These are phyloP conservation scores for Hyperopisus bebe DNA, from an alignment of 2,113 vertebrate species.

Conservation along the genomic window DNA sequence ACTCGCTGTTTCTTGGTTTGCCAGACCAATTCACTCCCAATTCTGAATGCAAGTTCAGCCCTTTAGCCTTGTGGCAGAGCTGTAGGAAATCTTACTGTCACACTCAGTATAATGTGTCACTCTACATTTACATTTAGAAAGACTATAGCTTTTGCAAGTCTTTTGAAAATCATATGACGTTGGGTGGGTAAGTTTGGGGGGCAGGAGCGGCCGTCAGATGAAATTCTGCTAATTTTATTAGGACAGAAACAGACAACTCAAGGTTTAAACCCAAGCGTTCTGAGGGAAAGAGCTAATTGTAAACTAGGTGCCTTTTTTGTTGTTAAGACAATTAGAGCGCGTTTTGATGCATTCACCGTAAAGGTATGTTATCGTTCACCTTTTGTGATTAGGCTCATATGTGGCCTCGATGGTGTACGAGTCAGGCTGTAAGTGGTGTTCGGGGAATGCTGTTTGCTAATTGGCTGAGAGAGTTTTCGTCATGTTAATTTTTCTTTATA, in stretches of 20 bases:
- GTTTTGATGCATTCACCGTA: not conserved
- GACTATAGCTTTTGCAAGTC: not conserved
- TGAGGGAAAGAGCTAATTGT: not conserved
- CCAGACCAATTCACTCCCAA: not conserved
- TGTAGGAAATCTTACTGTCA: not conserved
- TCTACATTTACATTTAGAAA: not conserved
- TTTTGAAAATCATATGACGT: not conserved
- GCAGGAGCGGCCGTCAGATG: not conserved
- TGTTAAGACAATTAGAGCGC: not conserved
- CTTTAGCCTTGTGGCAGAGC: not conserved
- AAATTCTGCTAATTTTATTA: not conserved
- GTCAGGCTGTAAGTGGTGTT: not conserved
- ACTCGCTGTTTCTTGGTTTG: not conserved
- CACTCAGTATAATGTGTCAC: not conserved
- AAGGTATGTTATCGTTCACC: not conserved
- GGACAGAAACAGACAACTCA: not conserved
- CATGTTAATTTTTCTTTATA: not conserved
- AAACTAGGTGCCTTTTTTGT: not conserved
- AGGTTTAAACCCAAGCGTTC: not conserved
- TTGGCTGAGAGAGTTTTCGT: not conserved
- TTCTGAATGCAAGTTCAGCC: not conserved
- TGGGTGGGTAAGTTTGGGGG: not conserved
- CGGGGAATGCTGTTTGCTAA: too few species aligned
- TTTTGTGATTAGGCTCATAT: not conserved
- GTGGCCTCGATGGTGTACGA: not conserved